Conservation (phyloP, 2,888 invertebrate species). For the Tinea semifulvella region DNA sequence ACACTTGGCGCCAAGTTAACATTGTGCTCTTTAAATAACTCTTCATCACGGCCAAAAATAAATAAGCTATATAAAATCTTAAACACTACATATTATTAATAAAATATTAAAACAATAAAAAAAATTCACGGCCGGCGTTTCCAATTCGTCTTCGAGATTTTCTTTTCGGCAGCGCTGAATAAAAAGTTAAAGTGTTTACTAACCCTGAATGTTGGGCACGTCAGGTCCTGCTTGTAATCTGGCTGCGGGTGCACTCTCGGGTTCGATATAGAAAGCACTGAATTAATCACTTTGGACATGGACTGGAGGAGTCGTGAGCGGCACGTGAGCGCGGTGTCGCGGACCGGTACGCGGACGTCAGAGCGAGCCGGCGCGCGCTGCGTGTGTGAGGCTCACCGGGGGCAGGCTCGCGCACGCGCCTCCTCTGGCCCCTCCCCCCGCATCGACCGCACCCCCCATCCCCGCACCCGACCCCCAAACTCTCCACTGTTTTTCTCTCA, state of each 20-base stretch:
- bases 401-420: constrained; percentile 43
- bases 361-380: constrained; percentile 38
- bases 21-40: constrained; percentile 7
- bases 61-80: no score
- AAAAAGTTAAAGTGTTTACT: constrained; percentile 37
- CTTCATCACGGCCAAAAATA: neutral
- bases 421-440: constrained; percentile 27
- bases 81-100: neutral
- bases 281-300: constrained; percentile 62
- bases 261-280: constrained; percentile 61
- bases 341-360: constrained; percentile 33
- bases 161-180: constrained; percentile 29
- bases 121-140: neutral
- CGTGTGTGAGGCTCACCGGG: constrained; percentile 35
- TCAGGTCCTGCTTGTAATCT: constrained; percentile 54
- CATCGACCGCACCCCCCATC: constrained; percentile 27
- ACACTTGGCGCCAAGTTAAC: constrained; percentile 14
- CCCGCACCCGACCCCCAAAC: constrained; percentile 30
- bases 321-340: constrained; percentile 33
- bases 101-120: neutral
- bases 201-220: constrained; percentile 59
- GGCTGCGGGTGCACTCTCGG: constrained; percentile 60
- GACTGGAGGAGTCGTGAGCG: constrained; percentile 39
- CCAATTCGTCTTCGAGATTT: neutral
- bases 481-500: constrained; percentile 58